phyloP scores from a whole-genome alignment of 2,113 vertebrate species.

The Sakesphorus luctuosus region DNA sequence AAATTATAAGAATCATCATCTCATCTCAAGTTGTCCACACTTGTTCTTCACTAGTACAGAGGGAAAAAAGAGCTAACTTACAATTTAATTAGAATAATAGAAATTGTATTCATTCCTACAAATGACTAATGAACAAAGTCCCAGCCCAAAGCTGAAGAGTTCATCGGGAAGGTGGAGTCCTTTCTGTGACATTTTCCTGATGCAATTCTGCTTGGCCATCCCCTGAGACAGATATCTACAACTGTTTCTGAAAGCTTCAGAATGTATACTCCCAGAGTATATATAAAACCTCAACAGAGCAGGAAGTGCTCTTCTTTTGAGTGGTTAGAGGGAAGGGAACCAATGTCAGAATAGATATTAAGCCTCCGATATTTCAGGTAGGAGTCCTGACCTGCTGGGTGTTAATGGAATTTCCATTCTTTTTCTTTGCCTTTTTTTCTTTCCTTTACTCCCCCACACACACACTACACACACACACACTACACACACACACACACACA shows the following conservation, averaged over 20 bases:
- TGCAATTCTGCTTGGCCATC: neutral
- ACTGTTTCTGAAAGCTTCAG: neutral
- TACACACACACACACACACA: no score
- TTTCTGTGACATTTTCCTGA: neutral
- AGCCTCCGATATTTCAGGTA: neutral
- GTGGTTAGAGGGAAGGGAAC: rapidly evolving
- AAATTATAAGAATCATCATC: neutral
- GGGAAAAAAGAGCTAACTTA: neutral
- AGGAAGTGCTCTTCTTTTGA: neutral
- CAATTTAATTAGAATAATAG: neutral
- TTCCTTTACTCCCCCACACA: neutral
- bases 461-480: no score
- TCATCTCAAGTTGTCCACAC: neutral
- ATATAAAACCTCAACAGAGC: neutral
- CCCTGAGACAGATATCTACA: rapidly evolving
- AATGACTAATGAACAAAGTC: neutral
- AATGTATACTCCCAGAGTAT: neutral
- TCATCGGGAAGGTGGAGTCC: neutral
- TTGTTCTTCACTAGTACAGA: neutral
- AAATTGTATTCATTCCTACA: neutral
- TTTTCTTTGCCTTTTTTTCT: no score
- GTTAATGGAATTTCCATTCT: neutral
- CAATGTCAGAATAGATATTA: neutral
- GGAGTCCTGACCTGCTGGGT: neutral
- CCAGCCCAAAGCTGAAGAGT: neutral